Evolutionary conservation across 2,888 invertebrate species (phyloP).

Genomic region (Aelia acuminata): DNA sequence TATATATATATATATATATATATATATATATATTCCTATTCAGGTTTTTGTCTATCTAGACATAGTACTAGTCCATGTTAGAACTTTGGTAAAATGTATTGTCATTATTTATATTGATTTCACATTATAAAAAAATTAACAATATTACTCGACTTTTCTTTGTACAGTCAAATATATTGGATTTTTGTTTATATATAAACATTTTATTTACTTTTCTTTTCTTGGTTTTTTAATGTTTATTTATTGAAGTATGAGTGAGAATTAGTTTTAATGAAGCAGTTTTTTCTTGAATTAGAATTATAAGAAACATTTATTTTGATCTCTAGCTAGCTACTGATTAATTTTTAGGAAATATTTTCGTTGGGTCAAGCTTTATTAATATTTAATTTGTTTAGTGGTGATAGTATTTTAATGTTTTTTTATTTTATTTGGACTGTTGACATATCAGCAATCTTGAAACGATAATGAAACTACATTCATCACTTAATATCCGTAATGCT

Average conservation of each 20-base stretch:
- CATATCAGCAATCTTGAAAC: conserved; percentile 23
- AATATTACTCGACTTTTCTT: not conserved
- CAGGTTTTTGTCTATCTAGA: not conserved
- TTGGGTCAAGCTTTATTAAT: conserved; percentile 28
- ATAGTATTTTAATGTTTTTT: conserved; percentile 28
- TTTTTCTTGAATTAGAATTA: not conserved
- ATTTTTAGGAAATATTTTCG: conserved; percentile 5
- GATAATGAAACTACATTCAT: not conserved
- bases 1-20: not conserved
- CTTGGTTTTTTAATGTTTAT: not conserved
- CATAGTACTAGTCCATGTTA: conserved; percentile 6
- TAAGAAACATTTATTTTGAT: conserved; percentile 24
- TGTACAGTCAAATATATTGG: not conserved
- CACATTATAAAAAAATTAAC: not conserved
- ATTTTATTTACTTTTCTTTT: conserved; percentile 3
- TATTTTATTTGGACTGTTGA: conserved; percentile 16
- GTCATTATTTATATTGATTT: not conserved
- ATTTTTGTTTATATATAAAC: not conserved
- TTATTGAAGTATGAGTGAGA: conserved; percentile 35
- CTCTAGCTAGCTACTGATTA: conserved; percentile 32
- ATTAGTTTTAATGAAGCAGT: not conserved
- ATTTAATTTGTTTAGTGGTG: conserved; percentile 31
- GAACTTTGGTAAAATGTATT: not conserved
- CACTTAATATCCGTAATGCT: not conserved
- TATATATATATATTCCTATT: not conserved